These are phyloP conservation scores for Rhimphoctona megacephalus DNA, from an alignment of 2,888 invertebrate genomes.

Conservation along the genomic window DNA sequence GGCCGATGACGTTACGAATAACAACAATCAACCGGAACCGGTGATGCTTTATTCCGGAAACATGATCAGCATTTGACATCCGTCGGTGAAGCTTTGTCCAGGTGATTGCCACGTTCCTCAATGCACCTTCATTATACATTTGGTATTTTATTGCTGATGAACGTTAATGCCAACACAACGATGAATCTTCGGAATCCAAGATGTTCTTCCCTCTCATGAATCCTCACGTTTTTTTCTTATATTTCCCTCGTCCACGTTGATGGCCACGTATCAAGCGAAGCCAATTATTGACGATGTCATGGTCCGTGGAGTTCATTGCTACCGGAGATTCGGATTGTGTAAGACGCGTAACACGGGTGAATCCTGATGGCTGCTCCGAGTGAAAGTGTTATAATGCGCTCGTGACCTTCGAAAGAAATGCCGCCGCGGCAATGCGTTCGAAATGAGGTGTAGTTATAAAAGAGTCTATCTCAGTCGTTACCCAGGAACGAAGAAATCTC, in stretches of 20 bases:
- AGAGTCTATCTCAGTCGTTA: constrained; percentile 1
- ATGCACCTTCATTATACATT: constrained; percentile 1
- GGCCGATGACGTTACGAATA: constrained; percentile 24
- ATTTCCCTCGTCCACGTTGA: neutral
- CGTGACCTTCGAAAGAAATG: constrained; percentile 57
- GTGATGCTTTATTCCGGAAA: constrained; percentile 56
- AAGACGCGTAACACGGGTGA: constrained; percentile 62
- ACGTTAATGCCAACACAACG: constrained; percentile 5
- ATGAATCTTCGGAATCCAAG: constrained; percentile 18
- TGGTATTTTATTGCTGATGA: constrained; percentile 38
- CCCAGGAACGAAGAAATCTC: constrained; percentile 38
- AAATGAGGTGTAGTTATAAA: constrained; percentile 22
- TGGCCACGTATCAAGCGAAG: constrained; percentile 12
- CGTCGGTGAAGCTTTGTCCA: constrained; percentile 21
- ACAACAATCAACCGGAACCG: constrained; percentile 57
- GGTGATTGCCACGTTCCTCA: neutral
- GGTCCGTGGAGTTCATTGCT: constrained; percentile 58
- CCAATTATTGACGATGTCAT: constrained; percentile 55
- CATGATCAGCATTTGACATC: constrained; percentile 53
- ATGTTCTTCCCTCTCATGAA: neutral
- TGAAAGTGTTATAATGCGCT: constrained; percentile 54
- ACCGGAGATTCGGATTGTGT: constrained; percentile 63
- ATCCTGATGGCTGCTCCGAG: constrained; percentile 25
- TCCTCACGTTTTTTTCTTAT: constrained; percentile 17
- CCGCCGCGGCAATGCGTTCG: constrained; percentile 40